Evolutionary conservation across 92 coral and sea anemone species (phyloP).

Genomic region (Parazoanthus darwini): DNA sequence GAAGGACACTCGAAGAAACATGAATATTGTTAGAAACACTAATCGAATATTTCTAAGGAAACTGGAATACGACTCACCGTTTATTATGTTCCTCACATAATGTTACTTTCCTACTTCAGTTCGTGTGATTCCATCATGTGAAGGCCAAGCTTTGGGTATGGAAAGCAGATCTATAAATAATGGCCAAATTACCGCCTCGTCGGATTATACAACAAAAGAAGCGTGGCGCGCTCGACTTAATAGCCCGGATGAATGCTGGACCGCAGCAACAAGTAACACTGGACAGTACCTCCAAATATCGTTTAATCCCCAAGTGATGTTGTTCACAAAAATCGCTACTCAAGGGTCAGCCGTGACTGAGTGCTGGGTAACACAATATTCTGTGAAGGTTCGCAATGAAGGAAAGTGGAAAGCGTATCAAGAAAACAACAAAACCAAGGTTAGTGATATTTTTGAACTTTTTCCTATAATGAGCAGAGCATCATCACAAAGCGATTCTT

Average conservation of each 20-base stretch:
- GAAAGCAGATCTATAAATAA: constrained; percentile 13
- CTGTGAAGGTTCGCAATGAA: not conserved
- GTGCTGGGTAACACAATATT: constrained; percentile 30
- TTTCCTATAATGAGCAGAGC: not conserved
- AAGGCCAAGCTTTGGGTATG: constrained; percentile 34
- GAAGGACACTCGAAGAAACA: too few relatives aligned
- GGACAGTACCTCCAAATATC: constrained; percentile 24
- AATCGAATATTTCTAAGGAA: too few relatives aligned
- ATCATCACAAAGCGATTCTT: not conserved
- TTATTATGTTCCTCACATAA: not conserved
- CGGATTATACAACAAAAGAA: not conserved
- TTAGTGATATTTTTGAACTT: not conserved
- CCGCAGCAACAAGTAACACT: constrained; percentile 23
- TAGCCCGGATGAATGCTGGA: constrained; percentile 6
- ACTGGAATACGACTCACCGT: too few relatives aligned
- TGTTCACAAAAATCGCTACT: constrained; percentile 16
- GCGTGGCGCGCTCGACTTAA: constrained; percentile 35
- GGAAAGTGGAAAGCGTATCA: not conserved
- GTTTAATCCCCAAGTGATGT: not conserved
- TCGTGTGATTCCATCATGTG: not conserved
- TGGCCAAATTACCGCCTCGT: constrained; percentile 19
- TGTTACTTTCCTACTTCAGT: not conserved
- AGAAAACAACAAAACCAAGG: not conserved
- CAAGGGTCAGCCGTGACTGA: not conserved
- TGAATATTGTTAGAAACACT: too few relatives aligned